Evolutionary conservation across 1,140 invertebrate genomes (phyloP), one percentile per base, ranked within the genome.

Genomic region (Drosophila parvula): DNA sequence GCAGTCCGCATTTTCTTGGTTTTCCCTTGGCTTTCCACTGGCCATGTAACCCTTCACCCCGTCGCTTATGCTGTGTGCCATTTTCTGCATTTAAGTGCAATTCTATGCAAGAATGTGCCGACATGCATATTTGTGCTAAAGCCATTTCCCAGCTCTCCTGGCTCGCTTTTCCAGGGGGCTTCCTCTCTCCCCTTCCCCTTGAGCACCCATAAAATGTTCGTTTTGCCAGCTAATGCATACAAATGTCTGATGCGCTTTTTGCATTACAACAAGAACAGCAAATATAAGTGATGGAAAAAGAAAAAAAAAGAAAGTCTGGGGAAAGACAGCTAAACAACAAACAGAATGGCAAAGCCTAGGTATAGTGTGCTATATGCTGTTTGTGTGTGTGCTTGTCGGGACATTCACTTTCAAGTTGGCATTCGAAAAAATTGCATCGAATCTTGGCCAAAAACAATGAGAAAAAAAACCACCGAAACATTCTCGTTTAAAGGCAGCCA

Each of bases 1-100:
- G 59, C 7, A 28, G 76, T 38, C 73, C 76, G 76, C 83, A 79
- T 70, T 86, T 86, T 82, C 76, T 77, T 68, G 83, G 75, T 79
- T 73, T 68, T 78, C 61, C 61, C 44, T 4, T 58, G 78, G 44
- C 73, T 61, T 60, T 44, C 16, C 58, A 18, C 40, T 30, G 51
- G 51, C 18, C 51, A 55, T 56, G 53, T 56, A 45, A 45, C 70
- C 64, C 43, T 40, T 36, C 12, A n/a, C 40, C 45, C 45, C 38
- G 5, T 18, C 61, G 32, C 53, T 76, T 81, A 81, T 81, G 79
- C 71, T 78, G 71, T 69, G 60, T 78, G 80, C 83, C 71, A 86
- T 88, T 86, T 86, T 88, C 83, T 89, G 83, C 80, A 89, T 89
- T 88, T 88, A 88, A 88, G 83, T 88, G 83, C 84, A 88, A 89